Base-by-base conservation (phyloP, 2,888 invertebrate species). In the Dioctria linearis region DNA sequence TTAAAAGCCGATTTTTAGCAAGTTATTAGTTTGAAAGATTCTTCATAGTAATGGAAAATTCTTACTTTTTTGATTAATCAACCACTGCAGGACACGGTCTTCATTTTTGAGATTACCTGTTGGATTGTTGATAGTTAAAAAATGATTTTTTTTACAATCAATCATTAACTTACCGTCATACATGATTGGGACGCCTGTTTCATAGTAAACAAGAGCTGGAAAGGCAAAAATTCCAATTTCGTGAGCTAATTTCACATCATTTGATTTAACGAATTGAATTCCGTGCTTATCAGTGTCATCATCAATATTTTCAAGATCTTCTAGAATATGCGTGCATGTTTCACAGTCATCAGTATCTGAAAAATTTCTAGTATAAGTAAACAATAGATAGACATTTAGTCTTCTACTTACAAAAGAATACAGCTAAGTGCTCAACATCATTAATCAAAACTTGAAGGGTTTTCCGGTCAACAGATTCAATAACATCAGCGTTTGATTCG, bases 1-100 rank as follows among this genome's bases (percentile, higher is more conserved):
- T 61, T 71, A 46, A 73, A 63, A 80, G 78, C 69, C 66, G 61
- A 69, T 63, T 61, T 37, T 63, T 76, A 76, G 76, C 76, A 76
- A 76, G 51, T 66, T 66, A 66, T 78, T 66, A 66, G 65, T 76
- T 76, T 76, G 76, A 76, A 76, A 76, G 76, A 76, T 76, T 76
- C 76, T 76, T 76, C 63, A 76, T 57, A 76, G 49, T 71, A 81
- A 91, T 90, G 90, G 90, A 91, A 91, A 91, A 90, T 92, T 93
- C 96, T 96, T 96, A 96, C 96, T 96, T 95, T 96, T 96, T 92
- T 96, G 96, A 92, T 95, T 94, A 92, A 96, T 92, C 91, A 97
- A 94, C 96, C 96, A 97, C 92, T 95, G 95, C 92, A 97, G 94
- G 92, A 97, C 96, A 93, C 95, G 95, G 91, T 95, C 95, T 93